Percentiles rank a stretch among this genome's conserved stretches.
These are phyloP conservation scores for Nephotettix cincticeps DNA, from an alignment of 1,140 invertebrate species.

Conservation along the genomic window DNA sequence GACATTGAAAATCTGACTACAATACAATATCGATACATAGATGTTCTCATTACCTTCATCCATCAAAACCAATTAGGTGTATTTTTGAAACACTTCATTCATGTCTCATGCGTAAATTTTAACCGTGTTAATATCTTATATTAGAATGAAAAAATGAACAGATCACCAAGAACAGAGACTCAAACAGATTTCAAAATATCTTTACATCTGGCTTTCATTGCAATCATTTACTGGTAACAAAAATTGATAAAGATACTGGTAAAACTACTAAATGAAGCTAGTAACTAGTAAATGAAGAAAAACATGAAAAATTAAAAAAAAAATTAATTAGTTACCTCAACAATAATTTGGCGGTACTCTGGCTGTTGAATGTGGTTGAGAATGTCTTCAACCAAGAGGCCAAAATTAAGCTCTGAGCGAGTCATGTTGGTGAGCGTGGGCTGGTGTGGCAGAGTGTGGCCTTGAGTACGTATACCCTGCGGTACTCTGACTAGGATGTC, in stretches of 20 bases:
- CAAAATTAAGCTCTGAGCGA: slow-evolving; percentile 93
- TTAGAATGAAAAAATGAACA: no score
- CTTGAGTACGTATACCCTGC: slow-evolving; percentile 83
- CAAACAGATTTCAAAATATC: neutral
- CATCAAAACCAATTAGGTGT: no score
- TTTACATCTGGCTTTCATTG: neutral
- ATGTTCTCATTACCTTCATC: no score
- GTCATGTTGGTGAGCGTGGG: slow-evolving; percentile 96
- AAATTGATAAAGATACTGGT: neutral
- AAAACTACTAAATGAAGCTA: neutral
- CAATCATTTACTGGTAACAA: neutral
- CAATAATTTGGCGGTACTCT: slow-evolving; percentile 91
- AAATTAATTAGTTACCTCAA: slow-evolving; percentile 73
- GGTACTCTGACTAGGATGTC: slow-evolving; percentile 86
- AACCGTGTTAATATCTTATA: no score
- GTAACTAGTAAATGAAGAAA: neutral
- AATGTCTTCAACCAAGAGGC: slow-evolving; percentile 92
- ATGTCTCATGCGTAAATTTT: no score
- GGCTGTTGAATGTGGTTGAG: slow-evolving; percentile 84
- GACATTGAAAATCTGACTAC: no score
- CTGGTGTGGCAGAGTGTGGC: slow-evolving; percentile 81
- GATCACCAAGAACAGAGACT: no score
- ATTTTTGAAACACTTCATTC: no score
- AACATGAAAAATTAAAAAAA: neutral
- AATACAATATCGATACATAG: no score